A percentile compares a stretch with the other conserved stretches of the same genome.
These are phyloP conservation scores for Acrocephalus kingi DNA, from an alignment of 2,113 vertebrate species.

Conservation along the genomic window DNA sequence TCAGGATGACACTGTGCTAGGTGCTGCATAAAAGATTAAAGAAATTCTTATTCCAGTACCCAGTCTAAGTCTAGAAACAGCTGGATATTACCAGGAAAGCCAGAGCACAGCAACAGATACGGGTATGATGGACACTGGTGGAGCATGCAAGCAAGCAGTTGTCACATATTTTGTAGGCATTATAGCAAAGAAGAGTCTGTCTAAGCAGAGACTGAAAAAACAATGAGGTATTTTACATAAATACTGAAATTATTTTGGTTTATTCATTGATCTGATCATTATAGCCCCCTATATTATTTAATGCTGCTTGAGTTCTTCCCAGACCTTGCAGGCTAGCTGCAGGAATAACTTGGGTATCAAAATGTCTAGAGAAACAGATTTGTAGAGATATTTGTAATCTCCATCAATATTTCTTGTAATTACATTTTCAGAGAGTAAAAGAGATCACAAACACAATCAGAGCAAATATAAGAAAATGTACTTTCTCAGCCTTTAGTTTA, in stretches of 20 bases:
- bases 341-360: background rate
- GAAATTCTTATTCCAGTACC: background rate
- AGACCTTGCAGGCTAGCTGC: background rate
- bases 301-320: background rate
- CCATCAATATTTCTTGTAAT: background rate
- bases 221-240: background rate
- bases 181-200: background rate
- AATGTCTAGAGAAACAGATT: background rate
- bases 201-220: background rate
- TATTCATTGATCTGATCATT: background rate
- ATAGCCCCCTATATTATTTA: background rate
- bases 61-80: background rate
- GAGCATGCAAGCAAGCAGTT: background rate
- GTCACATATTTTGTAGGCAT: background rate
- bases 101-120: background rate
- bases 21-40: background rate
- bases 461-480: background rate
- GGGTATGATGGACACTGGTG: background rate
- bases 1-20: background rate
- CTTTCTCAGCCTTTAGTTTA: background rate
- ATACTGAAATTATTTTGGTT: background rate
- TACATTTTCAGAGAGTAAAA: conserved; percentile 1
- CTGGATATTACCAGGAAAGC: background rate
- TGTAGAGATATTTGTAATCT: background rate
- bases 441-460: background rate